Evolutionary conservation across 2,888 invertebrate genomes (phyloP).

Genomic region (Zele albiditarsus): DNA sequence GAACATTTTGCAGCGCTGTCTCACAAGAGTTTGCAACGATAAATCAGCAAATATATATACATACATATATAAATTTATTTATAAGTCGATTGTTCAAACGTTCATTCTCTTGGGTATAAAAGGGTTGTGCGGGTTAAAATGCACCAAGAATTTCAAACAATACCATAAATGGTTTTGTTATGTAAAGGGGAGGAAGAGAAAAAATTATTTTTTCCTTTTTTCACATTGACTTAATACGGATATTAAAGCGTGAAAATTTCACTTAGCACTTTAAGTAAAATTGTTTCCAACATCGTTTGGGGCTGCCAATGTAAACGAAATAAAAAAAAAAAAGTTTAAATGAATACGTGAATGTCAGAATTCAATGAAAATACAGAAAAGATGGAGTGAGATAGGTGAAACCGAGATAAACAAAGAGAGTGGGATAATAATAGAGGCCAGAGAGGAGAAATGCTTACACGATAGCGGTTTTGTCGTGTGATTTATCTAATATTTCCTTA

Average conservation of each 20-base stretch:
- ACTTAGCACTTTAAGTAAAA: constrained; percentile 27
- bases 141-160: constrained; percentile 24
- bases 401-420: constrained; percentile 46
- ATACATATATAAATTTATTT: constrained; percentile 5
- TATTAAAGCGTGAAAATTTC: constrained; percentile 26
- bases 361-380: constrained; percentile 22
- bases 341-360: constrained; percentile 9
- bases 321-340: background rate
- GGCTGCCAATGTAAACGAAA: background rate
- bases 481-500: constrained; percentile 69
- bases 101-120: constrained; percentile 22
- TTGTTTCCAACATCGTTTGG: background rate
- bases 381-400: constrained; percentile 31
- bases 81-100: constrained; percentile 22
- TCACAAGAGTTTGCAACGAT: background rate
- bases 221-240: background rate
- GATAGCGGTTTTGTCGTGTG: constrained; percentile 56
- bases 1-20: background rate
- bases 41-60: constrained; percentile 13
- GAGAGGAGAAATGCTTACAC: constrained; percentile 49
- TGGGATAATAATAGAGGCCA: constrained; percentile 55
- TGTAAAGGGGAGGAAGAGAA: background rate
- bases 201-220: background rate
- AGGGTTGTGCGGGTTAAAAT: constrained; percentile 10
- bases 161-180: constrained; percentile 24